Percentiles rank a stretch among this genome's conserved stretches.
These are phyloP conservation scores for Folsomia manolachei DNA, from an alignment of 2,888 invertebrate genomes.

Conservation along the genomic window DNA sequence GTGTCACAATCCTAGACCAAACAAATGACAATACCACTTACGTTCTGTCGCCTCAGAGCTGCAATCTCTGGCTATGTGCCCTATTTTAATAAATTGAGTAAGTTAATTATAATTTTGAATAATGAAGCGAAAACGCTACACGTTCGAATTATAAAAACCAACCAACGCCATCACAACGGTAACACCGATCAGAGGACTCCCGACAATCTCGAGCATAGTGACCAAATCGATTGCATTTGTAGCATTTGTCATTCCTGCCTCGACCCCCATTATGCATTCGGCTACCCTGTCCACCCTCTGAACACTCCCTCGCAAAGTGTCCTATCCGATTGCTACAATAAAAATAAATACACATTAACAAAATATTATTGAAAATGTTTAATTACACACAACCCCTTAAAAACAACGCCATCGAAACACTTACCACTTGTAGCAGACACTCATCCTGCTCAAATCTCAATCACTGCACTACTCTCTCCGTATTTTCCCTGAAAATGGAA, in stretches of 20 bases:
- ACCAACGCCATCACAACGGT: slow-evolving; percentile 55
- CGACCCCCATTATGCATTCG: slow-evolving; percentile 54
- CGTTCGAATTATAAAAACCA: not conserved
- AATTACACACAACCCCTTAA: no score
- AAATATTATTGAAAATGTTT: not conserved
- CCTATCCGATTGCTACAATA: slow-evolving; percentile 74
- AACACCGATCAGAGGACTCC: slow-evolving; percentile 75
- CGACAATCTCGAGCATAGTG: slow-evolving; percentile 92
- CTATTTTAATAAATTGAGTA: not conserved
- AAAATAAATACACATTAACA: not conserved
- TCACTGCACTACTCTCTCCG: not conserved
- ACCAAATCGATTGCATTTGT: slow-evolving; percentile 90
- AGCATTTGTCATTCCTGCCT: slow-evolving; percentile 73
- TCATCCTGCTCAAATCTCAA: slow-evolving; percentile 19
- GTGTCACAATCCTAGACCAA: no score
- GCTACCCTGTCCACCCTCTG: slow-evolving; percentile 60
- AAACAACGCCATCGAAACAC: no score
- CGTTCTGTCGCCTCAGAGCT: slow-evolving; percentile 63
- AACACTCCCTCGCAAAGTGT: slow-evolving; percentile 91
- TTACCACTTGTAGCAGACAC: slow-evolving; percentile 37
- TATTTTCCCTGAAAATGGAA: no score
- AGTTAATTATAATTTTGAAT: not conserved
- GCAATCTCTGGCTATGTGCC: slow-evolving; percentile 90
- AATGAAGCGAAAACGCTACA: not conserved
- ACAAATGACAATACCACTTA: no score